Evolutionary conservation across 2,113 vertebrate genomes (phyloP).

Genomic region (Nothocercus julius): DNA sequence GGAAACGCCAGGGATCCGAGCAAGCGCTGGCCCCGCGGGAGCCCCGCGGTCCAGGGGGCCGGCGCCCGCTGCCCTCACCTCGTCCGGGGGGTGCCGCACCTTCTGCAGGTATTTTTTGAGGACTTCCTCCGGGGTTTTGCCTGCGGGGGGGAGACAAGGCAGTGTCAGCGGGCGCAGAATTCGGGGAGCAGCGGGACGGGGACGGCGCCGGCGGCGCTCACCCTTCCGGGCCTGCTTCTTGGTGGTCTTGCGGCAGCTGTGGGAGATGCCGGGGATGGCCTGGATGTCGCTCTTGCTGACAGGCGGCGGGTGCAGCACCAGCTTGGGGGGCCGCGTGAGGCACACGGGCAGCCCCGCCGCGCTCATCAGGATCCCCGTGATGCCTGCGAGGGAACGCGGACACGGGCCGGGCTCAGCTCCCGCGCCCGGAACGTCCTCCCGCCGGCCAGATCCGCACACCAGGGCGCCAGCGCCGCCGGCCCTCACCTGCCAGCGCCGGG

Average conservation of each 20-base stretch:
- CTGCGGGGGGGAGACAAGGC: conserved; percentile 18
- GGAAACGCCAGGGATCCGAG: too few species aligned
- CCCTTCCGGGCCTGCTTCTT: conserved; percentile 95
- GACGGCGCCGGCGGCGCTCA: conserved; percentile 36
- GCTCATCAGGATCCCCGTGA: conserved; percentile 96
- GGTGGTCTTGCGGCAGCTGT: conserved; percentile 92
- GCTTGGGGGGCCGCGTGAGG: conserved; percentile 91
- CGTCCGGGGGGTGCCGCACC: conserved; percentile 88
- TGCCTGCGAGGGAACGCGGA: conserved; percentile 73
- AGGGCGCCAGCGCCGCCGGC: rapidly evolving
- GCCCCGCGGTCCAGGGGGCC: rapidly evolving
- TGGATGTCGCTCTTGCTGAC: conserved; percentile 94
- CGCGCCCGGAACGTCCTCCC: too few species aligned
- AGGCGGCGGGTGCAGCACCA: conserved; percentile 90
- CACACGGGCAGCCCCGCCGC: conserved; percentile 91
- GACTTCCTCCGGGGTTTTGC: conserved; percentile 92
- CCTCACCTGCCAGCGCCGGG: conserved; percentile 89
- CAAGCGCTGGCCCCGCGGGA: too few species aligned
- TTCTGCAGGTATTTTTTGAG: conserved; percentile 93
- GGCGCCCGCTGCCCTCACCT: conserved; percentile 75
- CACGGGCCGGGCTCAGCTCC: not conserved
- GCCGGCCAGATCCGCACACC: too few species aligned
- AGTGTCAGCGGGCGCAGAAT: not conserved
- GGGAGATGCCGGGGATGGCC: conserved; percentile 89
- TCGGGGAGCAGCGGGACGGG: too few species aligned